phyloP scores from a whole-genome alignment of 2,797 vertebrate species.

The Caiman crocodilus region DNA sequence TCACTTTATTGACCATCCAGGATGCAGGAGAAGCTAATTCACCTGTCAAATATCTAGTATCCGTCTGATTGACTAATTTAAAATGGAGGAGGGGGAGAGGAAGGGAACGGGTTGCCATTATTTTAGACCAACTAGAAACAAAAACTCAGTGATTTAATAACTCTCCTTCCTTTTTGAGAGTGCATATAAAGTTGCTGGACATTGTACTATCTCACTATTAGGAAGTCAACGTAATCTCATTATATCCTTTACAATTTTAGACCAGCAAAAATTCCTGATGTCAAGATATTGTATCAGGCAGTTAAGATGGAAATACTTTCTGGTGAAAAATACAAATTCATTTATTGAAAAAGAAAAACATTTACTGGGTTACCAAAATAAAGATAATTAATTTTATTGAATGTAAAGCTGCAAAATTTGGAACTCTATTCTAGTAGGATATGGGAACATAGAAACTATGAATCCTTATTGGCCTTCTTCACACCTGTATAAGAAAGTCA shows the following conservation, averaged over 20 bases:
- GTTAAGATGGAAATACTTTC: neutral
- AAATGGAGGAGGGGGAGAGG: no score
- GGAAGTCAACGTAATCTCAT: neutral
- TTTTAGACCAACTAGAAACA: neutral
- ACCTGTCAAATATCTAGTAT: neutral
- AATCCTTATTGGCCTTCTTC: conserved; percentile 34
- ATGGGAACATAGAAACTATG: neutral
- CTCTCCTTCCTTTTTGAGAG: neutral
- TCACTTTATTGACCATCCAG: neutral
- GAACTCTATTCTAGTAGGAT: neutral
- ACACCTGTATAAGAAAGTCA: neutral
- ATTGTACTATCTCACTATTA: neutral
- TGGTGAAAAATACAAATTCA: neutral
- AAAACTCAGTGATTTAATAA: neutral
- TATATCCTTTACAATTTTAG: neutral
- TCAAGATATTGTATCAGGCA: neutral
- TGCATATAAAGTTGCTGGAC: neutral
- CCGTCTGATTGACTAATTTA: neutral
- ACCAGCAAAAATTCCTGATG: neutral
- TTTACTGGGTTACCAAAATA: conserved; percentile 18
- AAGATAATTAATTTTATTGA: neutral
- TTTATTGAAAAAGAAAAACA: conserved; percentile 1
- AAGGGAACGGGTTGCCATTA: neutral
- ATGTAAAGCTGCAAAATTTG: conserved; percentile 29
- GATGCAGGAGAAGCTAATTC: neutral